Percentiles rank a stretch among this genome's conserved stretches.
phyloP scores from a whole-genome alignment of 2,113 vertebrate genomes.

The Ginglymostoma cirratum region DNA sequence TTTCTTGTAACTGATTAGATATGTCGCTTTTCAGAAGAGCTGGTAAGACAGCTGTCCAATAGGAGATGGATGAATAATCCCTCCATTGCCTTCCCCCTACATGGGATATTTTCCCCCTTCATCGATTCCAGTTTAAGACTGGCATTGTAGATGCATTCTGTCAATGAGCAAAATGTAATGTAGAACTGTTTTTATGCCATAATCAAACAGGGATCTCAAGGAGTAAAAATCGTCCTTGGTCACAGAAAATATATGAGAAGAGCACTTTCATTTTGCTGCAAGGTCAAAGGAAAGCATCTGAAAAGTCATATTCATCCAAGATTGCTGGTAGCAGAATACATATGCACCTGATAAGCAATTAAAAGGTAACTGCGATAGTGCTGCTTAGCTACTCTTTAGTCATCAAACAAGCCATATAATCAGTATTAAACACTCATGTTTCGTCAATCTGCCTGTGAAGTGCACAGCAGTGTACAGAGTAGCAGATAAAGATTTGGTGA shows the following conservation, averaged over 20 bases:
- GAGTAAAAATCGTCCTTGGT: background rate
- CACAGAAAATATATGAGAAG: background rate
- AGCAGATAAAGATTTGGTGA: background rate
- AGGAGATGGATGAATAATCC: background rate
- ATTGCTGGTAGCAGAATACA: background rate
- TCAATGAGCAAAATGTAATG: background rate
- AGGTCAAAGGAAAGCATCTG: background rate
- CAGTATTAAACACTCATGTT: conserved; percentile 18
- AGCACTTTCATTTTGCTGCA: background rate
- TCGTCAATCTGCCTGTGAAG: conserved; percentile 7
- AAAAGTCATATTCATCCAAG: conserved; percentile 8
- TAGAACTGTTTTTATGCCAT: background rate
- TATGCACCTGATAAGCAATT: conserved; percentile 20
- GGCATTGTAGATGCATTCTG: background rate
- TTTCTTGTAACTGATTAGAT: background rate
- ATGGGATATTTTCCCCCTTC: background rate
- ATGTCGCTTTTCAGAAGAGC: background rate
- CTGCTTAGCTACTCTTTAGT: background rate
- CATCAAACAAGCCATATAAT: conserved; percentile 17
- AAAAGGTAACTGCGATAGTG: background rate
- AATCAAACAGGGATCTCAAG: background rate
- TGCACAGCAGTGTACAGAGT: background rate
- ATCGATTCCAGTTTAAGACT: too few relatives aligned
- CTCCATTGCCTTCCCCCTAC: background rate
- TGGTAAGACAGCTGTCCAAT: background rate